Conservation (phyloP, 2,888 invertebrate genomes). For the Mongoloraphidia duomilia region DNA sequence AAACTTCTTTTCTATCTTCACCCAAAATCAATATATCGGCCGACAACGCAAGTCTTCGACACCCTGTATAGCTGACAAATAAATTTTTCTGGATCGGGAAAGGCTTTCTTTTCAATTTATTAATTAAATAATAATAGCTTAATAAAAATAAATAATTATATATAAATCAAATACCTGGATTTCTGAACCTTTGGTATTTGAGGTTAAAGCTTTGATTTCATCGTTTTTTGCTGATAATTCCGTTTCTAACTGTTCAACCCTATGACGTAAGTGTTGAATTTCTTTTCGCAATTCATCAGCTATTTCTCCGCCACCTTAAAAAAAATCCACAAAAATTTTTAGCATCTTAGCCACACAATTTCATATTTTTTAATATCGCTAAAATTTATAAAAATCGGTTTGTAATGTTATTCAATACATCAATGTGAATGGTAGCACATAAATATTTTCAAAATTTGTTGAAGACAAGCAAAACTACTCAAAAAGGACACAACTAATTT, state of each 20-base stretch:
- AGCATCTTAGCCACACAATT: background rate
- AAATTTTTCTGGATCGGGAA: too few relatives aligned
- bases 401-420: background rate
- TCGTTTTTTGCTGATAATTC: constrained; percentile 73
- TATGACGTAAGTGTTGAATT: constrained; percentile 54
- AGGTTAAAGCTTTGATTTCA: constrained; percentile 51
- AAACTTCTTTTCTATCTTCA: too few relatives aligned
- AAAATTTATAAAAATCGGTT: background rate
- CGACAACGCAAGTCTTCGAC: too few relatives aligned
- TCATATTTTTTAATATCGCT: background rate
- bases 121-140: constrained; percentile 2
- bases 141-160: background rate
- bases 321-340: background rate
- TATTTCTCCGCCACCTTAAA: constrained; percentile 44
- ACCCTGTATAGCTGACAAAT: too few relatives aligned
- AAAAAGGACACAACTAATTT: too few relatives aligned
- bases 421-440: background rate
- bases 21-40: too few relatives aligned
- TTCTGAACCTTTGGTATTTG: constrained; percentile 25
- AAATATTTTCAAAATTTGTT: background rate
- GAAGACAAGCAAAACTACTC: background rate
- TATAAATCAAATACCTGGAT: constrained; percentile 5
- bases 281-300: constrained; percentile 65
- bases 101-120: too few relatives aligned
- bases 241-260: constrained; percentile 68